Evolutionary conservation across 2,888 invertebrate species (phyloP).

Genomic region (Omphaloscelis lunosa): DNA sequence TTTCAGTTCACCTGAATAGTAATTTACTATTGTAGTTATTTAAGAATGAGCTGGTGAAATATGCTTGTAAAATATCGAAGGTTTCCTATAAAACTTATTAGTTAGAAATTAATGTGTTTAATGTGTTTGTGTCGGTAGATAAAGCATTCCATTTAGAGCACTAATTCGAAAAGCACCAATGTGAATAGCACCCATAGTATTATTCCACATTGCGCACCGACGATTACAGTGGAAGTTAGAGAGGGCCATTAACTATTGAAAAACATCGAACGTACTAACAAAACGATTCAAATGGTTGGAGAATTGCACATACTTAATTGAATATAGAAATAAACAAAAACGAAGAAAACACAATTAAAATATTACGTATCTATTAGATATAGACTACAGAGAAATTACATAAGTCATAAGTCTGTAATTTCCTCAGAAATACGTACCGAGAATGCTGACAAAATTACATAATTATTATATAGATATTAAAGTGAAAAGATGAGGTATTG

Average conservation of each 20-base stretch:
- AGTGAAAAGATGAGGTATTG: conserved; percentile 11
- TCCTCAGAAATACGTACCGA: background rate
- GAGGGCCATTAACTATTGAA: background rate
- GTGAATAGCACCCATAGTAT: background rate
- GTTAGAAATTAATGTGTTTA: background rate
- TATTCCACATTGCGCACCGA: background rate
- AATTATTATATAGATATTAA: background rate
- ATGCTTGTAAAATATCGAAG: background rate
- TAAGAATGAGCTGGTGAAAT: background rate
- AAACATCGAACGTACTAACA: background rate
- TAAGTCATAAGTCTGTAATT: background rate
- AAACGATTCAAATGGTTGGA: background rate
- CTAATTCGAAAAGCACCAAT: background rate
- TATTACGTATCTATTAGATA: conserved; percentile 1
- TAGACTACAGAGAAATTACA: background rate
- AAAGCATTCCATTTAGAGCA: background rate
- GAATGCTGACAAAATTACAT: background rate
- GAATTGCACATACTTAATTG: background rate
- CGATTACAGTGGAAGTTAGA: too few relatives aligned
- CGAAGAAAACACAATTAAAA: background rate
- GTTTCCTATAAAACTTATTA: background rate
- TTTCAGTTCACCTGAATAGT: background rate
- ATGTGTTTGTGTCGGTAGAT: background rate
- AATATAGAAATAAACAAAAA: background rate
- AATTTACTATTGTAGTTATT: background rate